These are phyloP conservation scores for Acipenser ruthenus DNA, from an alignment of 2,797 vertebrate genomes.

Conservation along the genomic window DNA sequence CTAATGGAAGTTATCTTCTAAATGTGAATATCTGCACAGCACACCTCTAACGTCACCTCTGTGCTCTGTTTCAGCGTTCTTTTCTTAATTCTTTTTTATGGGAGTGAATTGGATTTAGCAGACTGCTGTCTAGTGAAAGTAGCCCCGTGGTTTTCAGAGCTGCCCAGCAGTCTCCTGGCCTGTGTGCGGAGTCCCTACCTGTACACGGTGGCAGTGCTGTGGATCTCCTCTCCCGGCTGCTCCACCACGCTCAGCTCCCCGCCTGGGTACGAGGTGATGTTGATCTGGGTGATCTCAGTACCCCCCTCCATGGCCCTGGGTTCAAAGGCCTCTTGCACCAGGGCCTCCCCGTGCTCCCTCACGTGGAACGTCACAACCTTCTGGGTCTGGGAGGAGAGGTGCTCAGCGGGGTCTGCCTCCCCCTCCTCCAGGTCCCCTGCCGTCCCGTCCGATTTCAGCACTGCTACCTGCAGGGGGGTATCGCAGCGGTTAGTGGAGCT, in stretches of 20 bases:
- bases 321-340: constrained; percentile 68
- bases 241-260: constrained; percentile 77
- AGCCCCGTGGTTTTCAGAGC: too few species aligned
- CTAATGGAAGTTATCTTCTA: too few species aligned
- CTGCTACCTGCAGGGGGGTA: constrained; percentile 66
- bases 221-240: constrained; percentile 66
- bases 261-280: constrained; percentile 61
- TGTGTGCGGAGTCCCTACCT: constrained; percentile 48
- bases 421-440: constrained; percentile 36
- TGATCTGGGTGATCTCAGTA: constrained; percentile 72
- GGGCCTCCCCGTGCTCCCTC: constrained; percentile 61
- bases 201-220: constrained; percentile 55
- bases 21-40: too few species aligned
- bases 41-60: too few species aligned
- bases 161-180: too few species aligned
- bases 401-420: constrained; percentile 37
- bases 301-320: constrained; percentile 47
- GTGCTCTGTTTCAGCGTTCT: too few species aligned
- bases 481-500: too few species aligned
- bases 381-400: constrained; percentile 46
- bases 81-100: too few species aligned
- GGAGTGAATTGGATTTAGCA: too few species aligned
- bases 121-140: too few species aligned
- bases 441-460: constrained; percentile 66
- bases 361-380: constrained; percentile 83